These are phyloP conservation scores for Pachycephus smyrnensis DNA, from an alignment of 2,888 invertebrate genomes.

Conservation along the genomic window DNA sequence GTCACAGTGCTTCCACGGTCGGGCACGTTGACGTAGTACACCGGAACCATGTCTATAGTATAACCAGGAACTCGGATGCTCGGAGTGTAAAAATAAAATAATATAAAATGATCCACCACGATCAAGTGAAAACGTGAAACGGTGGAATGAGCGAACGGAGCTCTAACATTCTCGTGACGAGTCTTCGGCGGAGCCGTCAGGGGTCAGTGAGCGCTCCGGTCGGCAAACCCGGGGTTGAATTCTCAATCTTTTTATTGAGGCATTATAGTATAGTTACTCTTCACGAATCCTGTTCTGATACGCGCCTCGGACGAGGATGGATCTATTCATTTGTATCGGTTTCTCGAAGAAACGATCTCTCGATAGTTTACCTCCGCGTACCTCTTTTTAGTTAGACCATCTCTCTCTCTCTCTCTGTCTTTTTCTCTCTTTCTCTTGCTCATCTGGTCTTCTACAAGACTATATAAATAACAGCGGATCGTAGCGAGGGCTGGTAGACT, in stretches of 20 bases:
- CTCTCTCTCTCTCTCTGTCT: background rate
- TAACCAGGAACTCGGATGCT: no score
- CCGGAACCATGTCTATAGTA: no score
- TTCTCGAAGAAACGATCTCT: constrained; percentile 16
- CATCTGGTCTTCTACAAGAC: background rate
- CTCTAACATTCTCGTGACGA: constrained; percentile 43
- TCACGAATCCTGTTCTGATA: constrained; percentile 1
- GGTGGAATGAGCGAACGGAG: background rate
- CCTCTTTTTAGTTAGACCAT: background rate
- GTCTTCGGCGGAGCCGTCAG: constrained; percentile 46
- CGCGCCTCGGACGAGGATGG: background rate
- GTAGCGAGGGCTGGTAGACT: no score
- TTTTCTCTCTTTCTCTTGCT: background rate
- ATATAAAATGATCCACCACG: no score
- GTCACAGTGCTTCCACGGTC: no score
- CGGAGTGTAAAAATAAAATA: no score
- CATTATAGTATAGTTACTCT: background rate
- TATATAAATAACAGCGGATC: no score
- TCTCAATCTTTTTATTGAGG: constrained; percentile 38
- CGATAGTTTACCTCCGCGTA: no score
- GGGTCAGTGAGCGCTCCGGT: constrained; percentile 52
- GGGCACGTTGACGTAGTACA: no score
- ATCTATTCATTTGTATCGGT: no score
- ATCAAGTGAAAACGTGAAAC: constrained; percentile 46
- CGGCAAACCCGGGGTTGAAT: constrained; percentile 49